phyloP scores from a whole-genome alignment of 2,888 invertebrate species.

The Ditula angustiorana region DNA sequence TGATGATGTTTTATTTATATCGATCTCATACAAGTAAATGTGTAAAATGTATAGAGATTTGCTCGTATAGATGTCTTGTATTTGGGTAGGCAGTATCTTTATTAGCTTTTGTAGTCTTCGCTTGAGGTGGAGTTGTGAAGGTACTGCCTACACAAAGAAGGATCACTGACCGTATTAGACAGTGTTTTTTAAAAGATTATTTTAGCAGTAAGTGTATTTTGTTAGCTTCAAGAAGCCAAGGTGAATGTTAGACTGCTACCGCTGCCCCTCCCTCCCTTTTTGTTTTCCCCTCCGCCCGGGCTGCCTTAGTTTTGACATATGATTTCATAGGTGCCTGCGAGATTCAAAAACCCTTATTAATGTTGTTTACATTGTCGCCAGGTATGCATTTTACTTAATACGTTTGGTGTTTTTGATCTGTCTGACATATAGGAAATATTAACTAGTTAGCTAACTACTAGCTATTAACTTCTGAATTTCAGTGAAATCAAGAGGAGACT shows the following conservation, averaged over 20 bases:
- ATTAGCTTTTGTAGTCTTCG: constrained; percentile 49
- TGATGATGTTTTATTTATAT: constrained; percentile 56
- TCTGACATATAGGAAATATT: constrained; percentile 47
- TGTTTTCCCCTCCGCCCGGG: constrained; percentile 79
- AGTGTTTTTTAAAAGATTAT: constrained; percentile 71
- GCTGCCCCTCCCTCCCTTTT: constrained; percentile 77
- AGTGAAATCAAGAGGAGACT: no score
- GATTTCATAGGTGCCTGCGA: constrained; percentile 85
- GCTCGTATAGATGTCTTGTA: constrained; percentile 78
- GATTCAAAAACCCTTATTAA: constrained; percentile 81
- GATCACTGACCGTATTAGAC: constrained; percentile 65
- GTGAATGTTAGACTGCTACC: constrained; percentile 84
- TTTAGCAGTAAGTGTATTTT: constrained; percentile 84
- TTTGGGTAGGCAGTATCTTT: constrained; percentile 81
- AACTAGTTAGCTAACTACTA: not conserved
- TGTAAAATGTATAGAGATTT: constrained; percentile 81
- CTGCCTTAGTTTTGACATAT: constrained; percentile 81
- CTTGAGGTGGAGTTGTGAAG: constrained; percentile 57
- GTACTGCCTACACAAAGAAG: constrained; percentile 74
- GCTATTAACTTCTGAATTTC: no score
- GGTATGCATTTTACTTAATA: constrained; percentile 82
- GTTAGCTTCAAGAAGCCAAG: constrained; percentile 84
- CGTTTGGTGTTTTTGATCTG: constrained; percentile 62
- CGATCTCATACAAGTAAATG: constrained; percentile 62
- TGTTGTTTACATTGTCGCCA: constrained; percentile 86